Percentiles rank a stretch among this genome's conserved stretches.
These are phyloP conservation scores for Arrhopalites spinosus DNA, from an alignment of 2,888 invertebrate genomes.

Conservation along the genomic window DNA sequence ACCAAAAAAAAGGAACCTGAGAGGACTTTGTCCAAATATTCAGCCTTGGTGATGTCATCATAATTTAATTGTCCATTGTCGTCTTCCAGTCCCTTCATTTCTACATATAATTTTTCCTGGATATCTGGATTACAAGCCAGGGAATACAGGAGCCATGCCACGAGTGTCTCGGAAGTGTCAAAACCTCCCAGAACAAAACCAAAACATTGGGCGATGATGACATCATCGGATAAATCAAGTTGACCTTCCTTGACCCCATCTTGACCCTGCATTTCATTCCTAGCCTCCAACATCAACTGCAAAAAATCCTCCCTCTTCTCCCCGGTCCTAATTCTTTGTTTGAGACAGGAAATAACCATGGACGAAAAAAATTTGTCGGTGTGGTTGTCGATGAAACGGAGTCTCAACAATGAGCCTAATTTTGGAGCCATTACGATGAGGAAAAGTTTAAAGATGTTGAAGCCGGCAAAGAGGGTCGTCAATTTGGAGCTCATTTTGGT, in stretches of 20 bases:
- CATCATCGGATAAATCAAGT: conserved; percentile 6
- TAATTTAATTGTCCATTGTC: conserved; percentile 17
- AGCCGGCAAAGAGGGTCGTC: background rate
- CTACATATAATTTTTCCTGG: conserved; percentile 19
- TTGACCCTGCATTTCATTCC: background rate
- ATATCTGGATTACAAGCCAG: conserved; percentile 29
- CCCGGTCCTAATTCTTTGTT: conserved; percentile 3
- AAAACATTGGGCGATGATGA: conserved; percentile 19
- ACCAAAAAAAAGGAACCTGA: too few relatives aligned
- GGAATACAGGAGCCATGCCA: conserved; percentile 8
- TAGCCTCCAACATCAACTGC: conserved; percentile 18
- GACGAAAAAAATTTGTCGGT: conserved; percentile 14
- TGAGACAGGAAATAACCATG: background rate
- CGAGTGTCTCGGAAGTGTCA: background rate
- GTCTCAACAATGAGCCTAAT: background rate
- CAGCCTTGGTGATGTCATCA: background rate
- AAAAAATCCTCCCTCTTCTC: conserved; percentile 28
- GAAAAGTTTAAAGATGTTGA: background rate
- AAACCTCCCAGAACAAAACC: conserved; percentile 22
- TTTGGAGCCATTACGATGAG: background rate
- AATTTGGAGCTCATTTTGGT: background rate
- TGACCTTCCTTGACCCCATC: background rate
- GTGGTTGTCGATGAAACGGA: background rate
- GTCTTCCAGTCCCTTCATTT: conserved; percentile 1
- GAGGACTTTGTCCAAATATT: conserved; percentile 18